phyloP scores from a whole-genome alignment of 2,113 vertebrate genomes.

The Pholis gunnellus region DNA sequence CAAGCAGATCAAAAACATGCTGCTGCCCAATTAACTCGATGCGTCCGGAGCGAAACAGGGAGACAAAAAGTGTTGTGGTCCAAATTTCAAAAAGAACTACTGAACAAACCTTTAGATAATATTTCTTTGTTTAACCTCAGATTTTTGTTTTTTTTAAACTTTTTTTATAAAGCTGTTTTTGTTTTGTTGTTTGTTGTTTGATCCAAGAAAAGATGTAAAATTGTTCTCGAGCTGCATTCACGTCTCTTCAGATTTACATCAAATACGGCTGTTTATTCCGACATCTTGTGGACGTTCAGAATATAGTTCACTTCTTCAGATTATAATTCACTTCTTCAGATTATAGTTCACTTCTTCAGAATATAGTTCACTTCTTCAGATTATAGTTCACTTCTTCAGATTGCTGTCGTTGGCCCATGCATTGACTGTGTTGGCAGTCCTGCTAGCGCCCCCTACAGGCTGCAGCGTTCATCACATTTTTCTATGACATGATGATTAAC shows the following conservation, averaged over 20 bases:
- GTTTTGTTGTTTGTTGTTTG: conserved; percentile 9
- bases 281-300: conserved; percentile 4
- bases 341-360: too few species aligned
- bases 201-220: conserved; percentile 7
- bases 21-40: conserved; percentile 81
- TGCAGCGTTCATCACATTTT: neutral
- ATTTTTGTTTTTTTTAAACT: neutral
- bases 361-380: too few species aligned
- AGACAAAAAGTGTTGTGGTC: conserved; percentile 36
- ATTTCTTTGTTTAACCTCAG: conserved; percentile 19
- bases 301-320: too few species aligned
- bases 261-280: neutral
- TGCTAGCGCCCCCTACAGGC: neutral
- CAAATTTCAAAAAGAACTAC: conserved; percentile 57
- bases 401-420: too few species aligned
- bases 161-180: neutral
- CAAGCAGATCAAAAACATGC: conserved; percentile 97
- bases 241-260: neutral
- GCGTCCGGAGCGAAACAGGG: conserved; percentile 30
- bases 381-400: neutral
- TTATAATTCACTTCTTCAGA: too few species aligned
- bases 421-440: too few species aligned
- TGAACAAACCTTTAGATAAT: conserved; percentile 47
- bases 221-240: neutral
- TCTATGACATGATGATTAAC: too few species aligned